These are phyloP conservation scores for Eublepharis macularius DNA, from an alignment of 2,113 vertebrate species.

Conservation along the genomic window DNA sequence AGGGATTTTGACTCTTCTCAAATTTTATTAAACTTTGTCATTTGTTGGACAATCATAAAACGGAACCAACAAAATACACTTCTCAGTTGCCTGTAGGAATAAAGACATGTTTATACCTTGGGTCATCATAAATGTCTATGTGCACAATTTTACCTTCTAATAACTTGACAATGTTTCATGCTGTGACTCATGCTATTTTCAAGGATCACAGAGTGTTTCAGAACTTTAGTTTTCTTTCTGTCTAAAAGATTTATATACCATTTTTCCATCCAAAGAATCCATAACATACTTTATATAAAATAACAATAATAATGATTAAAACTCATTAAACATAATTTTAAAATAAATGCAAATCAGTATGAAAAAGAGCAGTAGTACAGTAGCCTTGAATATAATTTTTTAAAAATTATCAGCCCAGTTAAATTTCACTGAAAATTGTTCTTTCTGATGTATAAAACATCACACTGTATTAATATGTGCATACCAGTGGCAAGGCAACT, in stretches of 20 bases:
- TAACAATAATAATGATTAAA: too few relatives aligned
- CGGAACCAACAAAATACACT: background rate
- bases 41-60: background rate
- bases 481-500: background rate
- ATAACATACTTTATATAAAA: too few relatives aligned
- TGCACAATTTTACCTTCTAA: background rate
- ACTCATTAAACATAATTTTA: too few relatives aligned
- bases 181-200: background rate
- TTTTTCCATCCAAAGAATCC: too few relatives aligned
- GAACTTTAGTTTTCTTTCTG: background rate
- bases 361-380: too few relatives aligned
- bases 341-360: too few relatives aligned
- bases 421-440: background rate
- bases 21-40: background rate
- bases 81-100: background rate
- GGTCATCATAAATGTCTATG: background rate
- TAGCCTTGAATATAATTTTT: too few relatives aligned
- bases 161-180: background rate
- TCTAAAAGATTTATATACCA: background rate
- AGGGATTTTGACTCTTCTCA: background rate
- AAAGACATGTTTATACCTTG: background rate
- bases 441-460: background rate
- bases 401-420: background rate
- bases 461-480: background rate
- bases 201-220: too few relatives aligned